Conservation (phyloP, 2,797 vertebrate genomes). For the Emys orbicularis region DNA sequence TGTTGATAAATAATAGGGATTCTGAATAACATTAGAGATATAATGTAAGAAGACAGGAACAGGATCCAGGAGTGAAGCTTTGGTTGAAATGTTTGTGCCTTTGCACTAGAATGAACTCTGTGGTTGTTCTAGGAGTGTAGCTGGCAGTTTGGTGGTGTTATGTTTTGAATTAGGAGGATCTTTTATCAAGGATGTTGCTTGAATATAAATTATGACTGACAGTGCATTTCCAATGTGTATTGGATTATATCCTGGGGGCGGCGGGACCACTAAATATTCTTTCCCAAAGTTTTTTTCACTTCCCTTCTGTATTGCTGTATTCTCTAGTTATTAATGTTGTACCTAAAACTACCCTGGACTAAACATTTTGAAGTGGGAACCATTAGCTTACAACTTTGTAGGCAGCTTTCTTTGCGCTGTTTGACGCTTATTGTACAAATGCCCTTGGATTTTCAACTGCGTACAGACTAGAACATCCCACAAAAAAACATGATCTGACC, state of each 20-base stretch:
- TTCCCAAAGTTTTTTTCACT: background rate
- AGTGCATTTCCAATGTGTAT: background rate
- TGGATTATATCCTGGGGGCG: background rate
- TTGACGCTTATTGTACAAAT: background rate
- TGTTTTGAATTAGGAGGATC: background rate
- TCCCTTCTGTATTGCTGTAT: background rate
- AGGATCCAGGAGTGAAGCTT: background rate
- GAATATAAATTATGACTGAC: background rate
- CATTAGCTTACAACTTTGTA: background rate
- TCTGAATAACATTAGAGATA: no score
- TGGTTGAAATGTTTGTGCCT: background rate
- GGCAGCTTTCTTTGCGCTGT: background rate
- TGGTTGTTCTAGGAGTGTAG: background rate
- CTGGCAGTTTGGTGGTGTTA: background rate
- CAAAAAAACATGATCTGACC: conserved; percentile 23
- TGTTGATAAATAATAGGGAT: background rate
- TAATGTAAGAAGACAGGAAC: background rate
- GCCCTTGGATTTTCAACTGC: conserved; percentile 2
- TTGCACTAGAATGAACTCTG: background rate
- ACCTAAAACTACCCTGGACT: background rate
- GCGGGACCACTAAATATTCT: background rate
- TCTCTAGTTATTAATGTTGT: background rate
- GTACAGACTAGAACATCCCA: background rate
- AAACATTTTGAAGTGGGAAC: background rate
- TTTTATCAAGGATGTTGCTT: background rate